A percentile compares a stretch with the other conserved stretches of the same genome.
These are phyloP conservation scores for Hedya salicella DNA, from an alignment of 2,888 invertebrate genomes.

Conservation along the genomic window DNA sequence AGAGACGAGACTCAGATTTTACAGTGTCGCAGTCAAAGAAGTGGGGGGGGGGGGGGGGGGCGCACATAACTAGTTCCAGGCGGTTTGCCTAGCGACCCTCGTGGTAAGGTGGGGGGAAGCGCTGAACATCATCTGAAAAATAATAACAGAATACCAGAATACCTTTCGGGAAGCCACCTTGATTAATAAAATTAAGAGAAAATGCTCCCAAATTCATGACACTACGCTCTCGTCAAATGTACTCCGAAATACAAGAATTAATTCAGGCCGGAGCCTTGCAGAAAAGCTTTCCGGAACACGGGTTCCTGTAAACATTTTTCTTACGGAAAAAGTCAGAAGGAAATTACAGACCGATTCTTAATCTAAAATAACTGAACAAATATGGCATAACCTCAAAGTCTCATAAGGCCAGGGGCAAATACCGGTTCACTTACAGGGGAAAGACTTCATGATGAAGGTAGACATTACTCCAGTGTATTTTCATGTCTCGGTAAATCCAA, in stretches of 20 bases:
- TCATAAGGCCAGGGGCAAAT: constrained; percentile 1
- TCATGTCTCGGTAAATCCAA: constrained; percentile 38
- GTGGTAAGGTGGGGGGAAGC: too few species aligned
- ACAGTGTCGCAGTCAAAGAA: too few species aligned
- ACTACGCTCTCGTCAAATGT: too few species aligned
- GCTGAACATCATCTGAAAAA: too few species aligned
- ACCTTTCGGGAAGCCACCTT: too few species aligned
- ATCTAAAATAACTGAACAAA: background rate
- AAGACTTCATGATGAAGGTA: constrained; percentile 42
- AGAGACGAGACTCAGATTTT: too few species aligned
- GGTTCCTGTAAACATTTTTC: background rate
- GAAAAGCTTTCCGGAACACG: background rate
- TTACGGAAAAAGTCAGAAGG: background rate
- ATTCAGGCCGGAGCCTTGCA: background rate
- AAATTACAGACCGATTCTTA: background rate
- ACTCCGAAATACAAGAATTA: background rate
- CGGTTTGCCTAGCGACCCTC: too few species aligned
- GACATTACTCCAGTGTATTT: constrained; percentile 45
- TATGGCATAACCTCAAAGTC: background rate
- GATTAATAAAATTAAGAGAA: too few species aligned
- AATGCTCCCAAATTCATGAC: too few species aligned
- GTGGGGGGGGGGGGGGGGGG: too few species aligned
- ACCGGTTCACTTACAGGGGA: background rate
- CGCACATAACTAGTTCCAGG: too few species aligned
- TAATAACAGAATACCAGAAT: too few species aligned